Base-by-base conservation (phyloP, 2,888 invertebrate genomes). In the Gymnosoma rotundatum region DNA sequence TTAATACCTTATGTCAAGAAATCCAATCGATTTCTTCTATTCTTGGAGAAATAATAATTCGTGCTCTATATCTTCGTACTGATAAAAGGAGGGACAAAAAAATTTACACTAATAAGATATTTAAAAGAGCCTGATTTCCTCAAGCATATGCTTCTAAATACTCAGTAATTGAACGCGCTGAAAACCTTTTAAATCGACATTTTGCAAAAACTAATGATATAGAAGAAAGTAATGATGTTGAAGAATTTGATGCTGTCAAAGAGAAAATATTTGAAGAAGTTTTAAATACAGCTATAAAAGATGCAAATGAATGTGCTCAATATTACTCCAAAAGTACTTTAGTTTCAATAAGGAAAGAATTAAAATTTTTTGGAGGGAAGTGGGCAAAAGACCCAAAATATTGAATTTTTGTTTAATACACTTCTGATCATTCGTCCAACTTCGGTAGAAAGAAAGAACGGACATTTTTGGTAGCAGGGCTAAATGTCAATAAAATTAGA, bases 71-170 rank as follows among this genome's bases (percentile, higher is more conserved):
- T 36, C 18, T 38, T 38, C 36, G 61, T 18, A 61, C 38, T 38
- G 61, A 61, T 61, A 38, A 61, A 61, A 38, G 61, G 9, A 36
- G 38, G 10, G 8, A 61, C 38, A 61, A 61, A n/a, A 61, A 61
- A 56, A 4, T 36, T 36, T 56, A 14, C 12, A 45, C 45, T 45
- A 6, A 25, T 9, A 25, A 20, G 7, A 61, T 42, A n/a, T 21
- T 60, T n/a, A 21, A 54, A 54, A 54, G 21, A 54, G 9, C 12
- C 20, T 20, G 20, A 61, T 42, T 45, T 45, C 0, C 14, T 45
- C 12, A 45, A 45, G 4, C 8, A 12, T 10, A 45, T n/a, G n/a
- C n/a, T n/a, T n/a, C n/a, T n/a, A n/a, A 12, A 12, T 14, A 45
- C 12, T 10, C 9, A 45, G 4, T 45, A 45, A 45, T 16, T 45